Percentiles rank a stretch among this genome's conserved stretches.
Evolutionary conservation across 2,888 invertebrate genomes (phyloP).

Genomic region (Euphydryas editha): DNA sequence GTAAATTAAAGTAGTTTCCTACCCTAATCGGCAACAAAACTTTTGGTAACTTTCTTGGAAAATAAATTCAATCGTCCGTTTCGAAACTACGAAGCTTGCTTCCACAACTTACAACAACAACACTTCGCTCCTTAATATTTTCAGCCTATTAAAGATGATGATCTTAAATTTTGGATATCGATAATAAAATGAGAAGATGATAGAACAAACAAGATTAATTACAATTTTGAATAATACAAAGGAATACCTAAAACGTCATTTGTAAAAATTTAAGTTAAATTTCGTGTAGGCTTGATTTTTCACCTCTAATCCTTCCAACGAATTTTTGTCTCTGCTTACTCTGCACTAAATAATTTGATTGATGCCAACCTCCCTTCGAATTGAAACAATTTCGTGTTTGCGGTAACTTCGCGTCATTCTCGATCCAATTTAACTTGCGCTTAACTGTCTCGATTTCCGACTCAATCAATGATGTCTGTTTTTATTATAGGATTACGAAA

Average conservation of each 20-base stretch:
- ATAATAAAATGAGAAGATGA: background rate
- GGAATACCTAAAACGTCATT: background rate
- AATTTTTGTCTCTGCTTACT: slow-evolving; percentile 9
- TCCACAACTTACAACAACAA: no score
- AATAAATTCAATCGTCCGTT: slow-evolving; percentile 7
- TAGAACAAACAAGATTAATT: background rate
- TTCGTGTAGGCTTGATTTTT: background rate
- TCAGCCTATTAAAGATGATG: background rate
- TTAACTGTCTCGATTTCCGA: slow-evolving; percentile 34
- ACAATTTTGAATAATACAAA: background rate
- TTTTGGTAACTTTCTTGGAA: slow-evolving; percentile 6
- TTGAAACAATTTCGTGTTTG: slow-evolving; percentile 28
- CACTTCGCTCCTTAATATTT: background rate
- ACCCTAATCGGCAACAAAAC: slow-evolving; percentile 15
- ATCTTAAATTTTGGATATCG: background rate
- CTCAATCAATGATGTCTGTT: slow-evolving; percentile 28
- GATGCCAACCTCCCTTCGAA: slow-evolving; percentile 23
- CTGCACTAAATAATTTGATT: slow-evolving; percentile 20
- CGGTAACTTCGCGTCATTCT: slow-evolving; percentile 25
- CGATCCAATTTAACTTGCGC: slow-evolving; percentile 30
- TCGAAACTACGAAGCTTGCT: slow-evolving; percentile 4
- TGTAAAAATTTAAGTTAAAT: background rate
- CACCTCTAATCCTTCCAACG: background rate
- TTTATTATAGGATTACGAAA: slow-evolving; percentile 25
- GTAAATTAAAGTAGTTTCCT: slow-evolving; percentile 9